These are phyloP conservation scores for Netelia virgata DNA, from an alignment of 2,888 invertebrate species.

Conservation along the genomic window DNA sequence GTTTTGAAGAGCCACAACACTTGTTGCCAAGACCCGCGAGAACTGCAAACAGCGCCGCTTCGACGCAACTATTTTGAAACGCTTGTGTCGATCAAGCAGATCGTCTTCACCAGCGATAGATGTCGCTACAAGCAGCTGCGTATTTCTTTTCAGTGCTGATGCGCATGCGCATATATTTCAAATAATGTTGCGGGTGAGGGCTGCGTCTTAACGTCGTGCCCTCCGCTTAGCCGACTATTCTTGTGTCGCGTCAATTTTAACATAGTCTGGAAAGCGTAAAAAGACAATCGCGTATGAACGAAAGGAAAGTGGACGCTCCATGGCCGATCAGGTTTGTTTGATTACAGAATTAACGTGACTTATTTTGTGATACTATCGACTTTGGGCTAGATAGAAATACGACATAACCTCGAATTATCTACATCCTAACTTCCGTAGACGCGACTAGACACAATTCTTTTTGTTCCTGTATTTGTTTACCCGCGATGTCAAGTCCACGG, in stretches of 20 bases:
- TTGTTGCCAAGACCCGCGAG: conserved; percentile 32
- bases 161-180: conserved; percentile 44
- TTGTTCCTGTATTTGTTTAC: too few relatives aligned
- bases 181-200: conserved; percentile 1
- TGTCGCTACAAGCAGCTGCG: not conserved
- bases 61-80: not conserved
- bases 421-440: too few relatives aligned
- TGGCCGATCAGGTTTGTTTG: conserved; percentile 57
- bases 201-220: not conserved
- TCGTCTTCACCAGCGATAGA: not conserved
- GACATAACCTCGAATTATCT: not conserved
- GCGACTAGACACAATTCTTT: too few relatives aligned
- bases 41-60: conserved; percentile 20
- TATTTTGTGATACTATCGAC: too few relatives aligned
- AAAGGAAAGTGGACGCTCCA: not conserved
- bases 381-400: too few relatives aligned
- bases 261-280: not conserved
- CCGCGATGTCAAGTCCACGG: too few relatives aligned
- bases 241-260: too few relatives aligned
- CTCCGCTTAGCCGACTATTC: too few relatives aligned
- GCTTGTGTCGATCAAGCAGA: conserved; percentile 13
- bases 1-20: conserved; percentile 1
- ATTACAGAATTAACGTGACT: not conserved
- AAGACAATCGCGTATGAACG: not conserved
- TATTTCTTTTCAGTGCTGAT: not conserved